Base-by-base conservation (phyloP, 2,888 invertebrate genomes). In the Idaea dimidiata region DNA sequence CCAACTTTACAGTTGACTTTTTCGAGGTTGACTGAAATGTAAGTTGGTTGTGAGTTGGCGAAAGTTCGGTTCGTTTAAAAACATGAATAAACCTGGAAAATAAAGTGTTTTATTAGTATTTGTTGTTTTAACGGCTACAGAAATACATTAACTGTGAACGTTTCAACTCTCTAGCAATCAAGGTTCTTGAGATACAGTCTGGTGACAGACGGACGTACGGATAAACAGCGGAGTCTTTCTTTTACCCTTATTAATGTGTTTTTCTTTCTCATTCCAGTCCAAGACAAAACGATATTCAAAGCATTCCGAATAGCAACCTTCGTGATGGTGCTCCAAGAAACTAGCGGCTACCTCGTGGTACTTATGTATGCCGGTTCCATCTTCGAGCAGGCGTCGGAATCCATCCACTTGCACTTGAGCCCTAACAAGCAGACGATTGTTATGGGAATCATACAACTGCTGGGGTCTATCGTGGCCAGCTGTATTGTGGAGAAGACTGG, bases 401-500 rank as follows among this genome's bases (percentile, higher is more conserved):
- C 91, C 24, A 92, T 91, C 71, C 86, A 86, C 65, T 71, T 92
- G 31, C 88, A 86, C 59, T 80, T 92, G 54, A 89, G 89, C 65
- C 88, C 92, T 0, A 92, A 92, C 75, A 91, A 91, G 75, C 92
- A 92, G 79, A 91, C 92, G 0, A 91, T 92, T 0, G 87, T 91
- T 0, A 91, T 92, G 0, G 92, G 92, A 0, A 85, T 70, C 0
- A 88, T 92, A 59, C 92, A 92, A 66, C 73, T 92, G 61, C 70
- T 92, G 1, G 92, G 92, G 0, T 91, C 91, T 0, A 81, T 92
- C 0, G 86, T 92, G 0, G 91, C 92, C 0, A 91, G 92, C 66
- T 91, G 91, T 62, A 90, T 92, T 8, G 92, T 92, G 0, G 92
- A 92, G 67, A 82, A 88, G 67, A 92, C 92, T 69, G 92, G 92